Base-by-base conservation (phyloP, 2,797 vertebrate genomes). In the Falco cherrug region DNA sequence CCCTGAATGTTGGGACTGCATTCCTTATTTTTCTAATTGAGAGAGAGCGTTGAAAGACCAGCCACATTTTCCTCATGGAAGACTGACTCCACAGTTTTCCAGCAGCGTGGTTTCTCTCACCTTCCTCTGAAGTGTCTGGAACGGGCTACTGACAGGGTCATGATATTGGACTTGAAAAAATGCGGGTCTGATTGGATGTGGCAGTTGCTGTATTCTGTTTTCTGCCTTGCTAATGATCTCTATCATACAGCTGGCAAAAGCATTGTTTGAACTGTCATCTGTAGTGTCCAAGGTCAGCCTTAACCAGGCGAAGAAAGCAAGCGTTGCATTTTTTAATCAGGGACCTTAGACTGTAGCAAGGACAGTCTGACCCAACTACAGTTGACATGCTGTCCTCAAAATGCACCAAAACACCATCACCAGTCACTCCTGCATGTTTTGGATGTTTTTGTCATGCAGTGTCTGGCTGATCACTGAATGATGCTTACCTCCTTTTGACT, bases 1-100 rank as follows among this genome's bases (percentile, higher is more conserved):
- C 7, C 1, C 9, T 24, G 8, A 84, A 59, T 11, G 54, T 4
- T 20, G 24, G 11, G 5, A 5, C 1, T 51, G 14, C 2, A 0
- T 21, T 25, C 22, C 12, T 67, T 67, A 11, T 45, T 67, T 67
- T 89, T 53, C 7, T 11, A 2, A 10, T 24, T 63, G 31, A 70
- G 12, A n/a, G 21, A 41, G 7, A 5, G 2, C 33, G 8, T 4
- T 81, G 18, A 54, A 37, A 45, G 1, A 2, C 3, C 8, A 60
- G 41, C 2, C 3, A 5, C 33, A 19, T 82, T 56, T 77, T 89
- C 25, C 10, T 37, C 57, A 37, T 29, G 29, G 26, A 71, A 48
- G 13, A 24, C 31, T 53, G 39, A n/a, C 31, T 75, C 28, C 19
- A 64, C 28, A 88, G 22, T 20, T 60, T 70, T 43, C 47, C 60